Evolutionary conservation across 1,140 invertebrate species (phyloP).

Genomic region (Acyrthosiphon pisum): DNA sequence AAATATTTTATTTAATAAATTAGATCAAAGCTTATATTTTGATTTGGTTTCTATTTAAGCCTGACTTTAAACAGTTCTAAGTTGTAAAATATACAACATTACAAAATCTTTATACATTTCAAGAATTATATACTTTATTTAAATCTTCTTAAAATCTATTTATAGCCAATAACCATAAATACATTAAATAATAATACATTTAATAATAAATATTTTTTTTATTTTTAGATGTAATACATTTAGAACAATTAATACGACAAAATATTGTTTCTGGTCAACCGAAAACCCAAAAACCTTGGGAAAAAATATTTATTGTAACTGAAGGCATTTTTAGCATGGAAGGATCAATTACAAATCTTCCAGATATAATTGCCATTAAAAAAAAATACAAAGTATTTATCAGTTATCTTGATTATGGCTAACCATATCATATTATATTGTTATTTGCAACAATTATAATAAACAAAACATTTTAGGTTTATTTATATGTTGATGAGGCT

Average conservation of each 20-base stretch:
- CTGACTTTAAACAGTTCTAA: not conserved
- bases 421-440: not conserved
- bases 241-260: slow-evolving; percentile 81
- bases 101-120: too few species aligned
- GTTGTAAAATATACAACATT: too few species aligned
- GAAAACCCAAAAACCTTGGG: slow-evolving; percentile 80
- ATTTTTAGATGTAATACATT: slow-evolving; percentile 79
- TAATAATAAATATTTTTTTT: too few species aligned
- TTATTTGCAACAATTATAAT: not conserved
- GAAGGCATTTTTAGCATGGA: slow-evolving; percentile 99
- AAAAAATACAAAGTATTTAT: slow-evolving; percentile 81
- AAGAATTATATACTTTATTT: too few species aligned
- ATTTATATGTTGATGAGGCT: slow-evolving; percentile 94
- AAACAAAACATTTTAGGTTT: slow-evolving; percentile 68
- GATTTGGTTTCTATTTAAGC: not conserved
- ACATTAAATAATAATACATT: too few species aligned
- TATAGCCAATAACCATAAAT: too few species aligned
- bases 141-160: too few species aligned
- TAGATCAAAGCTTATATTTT: not conserved
- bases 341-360: slow-evolving; percentile 90
- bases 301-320: slow-evolving; percentile 92
- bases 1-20: not conserved
- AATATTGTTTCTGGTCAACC: slow-evolving; percentile 85
- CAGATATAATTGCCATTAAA: slow-evolving; percentile 88
- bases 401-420: not conserved